Base-by-base conservation (phyloP, 2,113 vertebrate genomes). In the Gracilinanus agilis region DNA sequence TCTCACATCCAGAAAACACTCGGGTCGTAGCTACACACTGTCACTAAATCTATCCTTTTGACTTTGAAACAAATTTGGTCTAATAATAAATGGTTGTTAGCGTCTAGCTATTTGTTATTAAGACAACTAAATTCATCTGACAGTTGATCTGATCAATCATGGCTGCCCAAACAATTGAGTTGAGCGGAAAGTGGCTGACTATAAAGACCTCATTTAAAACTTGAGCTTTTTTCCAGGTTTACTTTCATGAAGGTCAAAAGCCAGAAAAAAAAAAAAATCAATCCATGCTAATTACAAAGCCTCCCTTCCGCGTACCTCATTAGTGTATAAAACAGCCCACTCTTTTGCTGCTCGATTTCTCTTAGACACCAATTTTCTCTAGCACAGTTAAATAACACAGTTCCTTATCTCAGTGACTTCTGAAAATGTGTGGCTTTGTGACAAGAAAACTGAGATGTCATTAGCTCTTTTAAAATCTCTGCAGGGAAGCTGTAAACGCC, bases 111-210 rank as follows among this genome's bases (percentile, higher is more conserved):
- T 92, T 88, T 67, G 24, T 53, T 44, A 9, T 19, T 2, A 53
- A 29, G 90, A 90, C 83, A n/a, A 91, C 44, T 61, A 16, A 27
- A 40, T 12, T 88, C 44, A 53, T 54, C 29, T 92, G 89, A 58
- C 90, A 54, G 58, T 91, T 83, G 67, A 91, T 29, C 24, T 44
- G 75, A 56, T 44, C 24, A 93, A 95, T 53, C 94, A 8, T 56
- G 54, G 54, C 11, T 29, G 21, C 23, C 24, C 19, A 19, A 53
- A 61, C 1, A 27, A 54, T 90, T 27, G 90, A n/a, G 93, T 94
- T 53, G 92, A 90, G 54, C 88, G 11, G 44, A 83, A 83, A 83
- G 21, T 83, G 58, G 16, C 10, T 44, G 25, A 89, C 92, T 91
- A 55, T 61, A 58, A 53, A 93, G 25, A 53, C 16, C 34, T 24